These are phyloP conservation scores for Limnephilus lunatus DNA, from an alignment of 2,888 invertebrate genomes.

Conservation along the genomic window DNA sequence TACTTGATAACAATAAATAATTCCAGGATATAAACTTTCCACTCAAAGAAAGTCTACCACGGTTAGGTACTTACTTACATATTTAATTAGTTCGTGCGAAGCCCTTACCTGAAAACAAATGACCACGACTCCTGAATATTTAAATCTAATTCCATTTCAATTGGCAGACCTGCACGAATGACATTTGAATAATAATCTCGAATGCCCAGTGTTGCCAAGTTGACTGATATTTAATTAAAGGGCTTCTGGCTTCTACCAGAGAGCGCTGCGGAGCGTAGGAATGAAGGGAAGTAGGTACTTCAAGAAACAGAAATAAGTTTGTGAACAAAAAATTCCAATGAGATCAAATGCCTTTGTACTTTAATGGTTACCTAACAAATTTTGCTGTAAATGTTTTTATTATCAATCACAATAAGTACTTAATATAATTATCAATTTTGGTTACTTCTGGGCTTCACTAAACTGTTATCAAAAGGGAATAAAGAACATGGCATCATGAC, in stretches of 20 bases:
- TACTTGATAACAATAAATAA: not conserved
- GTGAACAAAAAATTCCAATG: not conserved
- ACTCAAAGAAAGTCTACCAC: not conserved
- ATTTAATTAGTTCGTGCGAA: not conserved
- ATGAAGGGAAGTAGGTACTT: not conserved
- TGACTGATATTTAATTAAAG: not conserved
- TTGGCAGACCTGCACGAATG: constrained; percentile 27
- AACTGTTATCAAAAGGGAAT: too few relatives aligned
- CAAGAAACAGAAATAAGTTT: not conserved
- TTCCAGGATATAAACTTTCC: not conserved
- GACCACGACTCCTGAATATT: not conserved
- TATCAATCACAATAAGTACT: not conserved
- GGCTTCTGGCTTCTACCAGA: not conserved
- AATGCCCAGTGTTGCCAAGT: constrained; percentile 17
- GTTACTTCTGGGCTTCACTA: too few relatives aligned
- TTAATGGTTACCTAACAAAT: too few relatives aligned
- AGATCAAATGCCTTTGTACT: too few relatives aligned
- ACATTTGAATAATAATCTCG: constrained; percentile 25
- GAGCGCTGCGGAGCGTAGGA: not conserved
- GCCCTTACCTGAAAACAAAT: not conserved
- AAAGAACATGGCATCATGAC: too few relatives aligned
- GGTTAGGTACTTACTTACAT: not conserved
- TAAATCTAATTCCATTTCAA: constrained; percentile 13
- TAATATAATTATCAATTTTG: too few relatives aligned
- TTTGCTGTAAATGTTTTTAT: not conserved